Conservation (phyloP, 2,113 vertebrate genomes). For the Thinocorus orbignyianus region DNA sequence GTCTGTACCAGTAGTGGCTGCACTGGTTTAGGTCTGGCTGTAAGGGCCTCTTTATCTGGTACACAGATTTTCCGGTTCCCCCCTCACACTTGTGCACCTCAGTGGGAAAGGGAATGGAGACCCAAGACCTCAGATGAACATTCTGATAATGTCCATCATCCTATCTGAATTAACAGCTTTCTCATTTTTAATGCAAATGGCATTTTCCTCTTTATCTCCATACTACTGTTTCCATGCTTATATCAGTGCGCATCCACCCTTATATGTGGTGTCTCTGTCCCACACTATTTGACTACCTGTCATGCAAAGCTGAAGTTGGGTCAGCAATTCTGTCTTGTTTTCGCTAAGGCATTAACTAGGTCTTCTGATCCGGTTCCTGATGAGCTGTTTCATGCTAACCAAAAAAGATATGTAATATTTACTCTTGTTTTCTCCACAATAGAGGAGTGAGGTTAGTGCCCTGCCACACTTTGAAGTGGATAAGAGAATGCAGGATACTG, state of each 20-base stretch:
- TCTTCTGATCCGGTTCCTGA: not conserved
- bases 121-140: not conserved
- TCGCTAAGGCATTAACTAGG: not conserved
- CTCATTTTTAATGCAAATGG: not conserved
- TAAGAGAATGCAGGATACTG: not conserved
- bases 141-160: not conserved
- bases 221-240: not conserved
- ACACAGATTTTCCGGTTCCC: not conserved
- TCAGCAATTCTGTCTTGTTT: not conserved
- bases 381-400: not conserved
- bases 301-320: not conserved
- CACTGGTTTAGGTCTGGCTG: not conserved
- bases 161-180: not conserved
- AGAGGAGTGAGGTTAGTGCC: not conserved
- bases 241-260: not conserved
- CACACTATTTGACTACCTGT: not conserved
- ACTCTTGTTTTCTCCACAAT: not conserved
- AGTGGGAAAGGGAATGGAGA: not conserved
- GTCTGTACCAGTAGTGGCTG: not conserved
- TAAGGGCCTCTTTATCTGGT: not conserved
- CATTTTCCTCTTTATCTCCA: not conserved
- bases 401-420: not conserved
- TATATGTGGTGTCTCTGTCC: not conserved
- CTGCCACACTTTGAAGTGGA: not conserved
- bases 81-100: not conserved